A percentile compares a stretch with the other conserved stretches of the same genome.
phyloP scores from a whole-genome alignment of 2,113 vertebrate genomes.

The Alouatta palliata region DNA sequence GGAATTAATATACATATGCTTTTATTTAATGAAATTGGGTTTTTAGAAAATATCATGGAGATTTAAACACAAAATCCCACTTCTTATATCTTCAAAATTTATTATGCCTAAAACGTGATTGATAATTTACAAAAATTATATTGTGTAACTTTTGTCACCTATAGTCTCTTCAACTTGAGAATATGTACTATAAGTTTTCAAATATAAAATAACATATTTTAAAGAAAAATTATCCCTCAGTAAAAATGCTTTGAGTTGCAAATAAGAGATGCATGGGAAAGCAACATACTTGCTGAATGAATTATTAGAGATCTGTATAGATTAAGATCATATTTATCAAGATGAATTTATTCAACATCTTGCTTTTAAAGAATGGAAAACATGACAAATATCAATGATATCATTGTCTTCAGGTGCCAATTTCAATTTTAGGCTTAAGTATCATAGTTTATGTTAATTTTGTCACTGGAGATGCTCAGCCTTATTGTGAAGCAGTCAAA shows the following conservation, averaged over 20 bases:
- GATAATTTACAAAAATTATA: background rate
- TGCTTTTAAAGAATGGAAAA: background rate
- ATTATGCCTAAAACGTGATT: background rate
- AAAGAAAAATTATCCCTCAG: background rate
- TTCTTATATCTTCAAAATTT: conserved; percentile 26
- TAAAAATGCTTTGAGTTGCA: background rate
- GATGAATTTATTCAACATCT: background rate
- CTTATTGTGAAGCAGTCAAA: conserved; percentile 46
- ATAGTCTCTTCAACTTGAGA: background rate
- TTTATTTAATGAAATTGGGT: conserved; percentile 42
- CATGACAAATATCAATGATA: background rate
- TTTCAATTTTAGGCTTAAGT: background rate
- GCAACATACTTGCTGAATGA: background rate
- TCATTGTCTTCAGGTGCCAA: background rate
- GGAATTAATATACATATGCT: background rate
- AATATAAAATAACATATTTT: background rate
- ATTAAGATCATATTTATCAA: background rate
- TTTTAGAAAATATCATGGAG: background rate
- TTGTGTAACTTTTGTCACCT: background rate
- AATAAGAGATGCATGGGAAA: background rate
- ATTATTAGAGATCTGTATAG: background rate
- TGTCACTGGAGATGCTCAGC: background rate
- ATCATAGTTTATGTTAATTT: background rate
- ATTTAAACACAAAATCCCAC: background rate
- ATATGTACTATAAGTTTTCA: background rate